These are phyloP conservation scores for Apteryx owenii DNA, from an alignment of 2,113 vertebrate species.

Conservation along the genomic window DNA sequence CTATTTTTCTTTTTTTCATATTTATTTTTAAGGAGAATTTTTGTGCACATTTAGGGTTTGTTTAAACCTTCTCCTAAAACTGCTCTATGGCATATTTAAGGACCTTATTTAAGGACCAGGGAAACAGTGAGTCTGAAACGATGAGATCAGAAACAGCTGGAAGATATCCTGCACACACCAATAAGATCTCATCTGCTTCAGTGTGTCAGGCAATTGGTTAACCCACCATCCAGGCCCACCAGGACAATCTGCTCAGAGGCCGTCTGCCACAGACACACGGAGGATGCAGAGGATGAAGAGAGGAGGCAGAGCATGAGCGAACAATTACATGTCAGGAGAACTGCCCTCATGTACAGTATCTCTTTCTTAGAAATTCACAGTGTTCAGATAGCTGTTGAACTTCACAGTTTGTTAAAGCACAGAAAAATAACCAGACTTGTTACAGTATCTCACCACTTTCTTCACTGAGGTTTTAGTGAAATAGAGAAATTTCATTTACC, in stretches of 20 bases:
- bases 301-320: not conserved
- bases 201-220: not conserved
- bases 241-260: not conserved
- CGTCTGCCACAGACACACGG: not conserved
- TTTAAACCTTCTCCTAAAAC: not conserved
- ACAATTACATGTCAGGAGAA: accelerated
- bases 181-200: not conserved
- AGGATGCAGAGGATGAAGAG: not conserved
- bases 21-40: not conserved
- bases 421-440: not conserved
- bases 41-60: not conserved
- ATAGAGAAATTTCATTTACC: not conserved
- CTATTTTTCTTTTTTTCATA: not conserved
- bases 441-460: accelerated
- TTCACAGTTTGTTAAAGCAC: not conserved
- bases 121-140: not conserved
- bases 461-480: not conserved
- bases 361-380: not conserved
- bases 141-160: not conserved
- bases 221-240: not conserved
- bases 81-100: not conserved
- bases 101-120: not conserved
- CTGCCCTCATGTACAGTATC: not conserved
- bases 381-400: not conserved
- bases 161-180: not conserved